Evolutionary conservation across 2,113 vertebrate genomes (phyloP), one percentile per base, ranked within the genome.

Genomic region (Microtus richardsoni): DNA sequence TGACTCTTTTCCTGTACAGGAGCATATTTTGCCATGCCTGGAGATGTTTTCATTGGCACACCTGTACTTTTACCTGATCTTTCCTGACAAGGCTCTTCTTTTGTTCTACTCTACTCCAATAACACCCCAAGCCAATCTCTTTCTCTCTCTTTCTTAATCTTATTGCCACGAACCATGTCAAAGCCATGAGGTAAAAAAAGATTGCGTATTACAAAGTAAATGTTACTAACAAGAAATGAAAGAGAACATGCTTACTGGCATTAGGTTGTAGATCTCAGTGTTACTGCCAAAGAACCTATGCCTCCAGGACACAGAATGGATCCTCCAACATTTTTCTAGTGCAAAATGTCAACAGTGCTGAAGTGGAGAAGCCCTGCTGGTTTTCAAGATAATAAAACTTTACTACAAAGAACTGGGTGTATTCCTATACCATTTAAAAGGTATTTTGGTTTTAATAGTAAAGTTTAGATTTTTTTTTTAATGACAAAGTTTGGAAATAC

Each of bases 81-180:
- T 91, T 73, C 54, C 62, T 91, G 39, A 14, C 26, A 90, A 66
- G 77, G 2, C 14, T 66, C 39, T 88, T 36, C n/a, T 92, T 49
- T n/a, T 24, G 26, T 73, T 26, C 19, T 74, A 52, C 6, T 49
- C 52, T 21, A 47, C 13, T 17, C 4, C 13, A 54, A 41, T 11
- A 33, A 14, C 36, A 68, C 54, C 2, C 47, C 41, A 88, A 78
- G 36, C 47, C 75, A 91, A 44, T 82, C n/a, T 52, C 14, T 16
- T 14, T 52, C 52, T 52, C 52, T 52, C 52, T 52, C 0, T 52
- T 85, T 49, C 49, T 49, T 66, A 44, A 86, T 83, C 54, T 87
- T 88, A 36, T 44, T 82, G 41, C 79, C 88, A 33, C 78, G 74
- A 95, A 87, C 60, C 88, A 39, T 82, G 60, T 83, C 14, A 93